Evolutionary conservation across 2,888 invertebrate genomes (phyloP).

Genomic region (Magallana nippona): DNA sequence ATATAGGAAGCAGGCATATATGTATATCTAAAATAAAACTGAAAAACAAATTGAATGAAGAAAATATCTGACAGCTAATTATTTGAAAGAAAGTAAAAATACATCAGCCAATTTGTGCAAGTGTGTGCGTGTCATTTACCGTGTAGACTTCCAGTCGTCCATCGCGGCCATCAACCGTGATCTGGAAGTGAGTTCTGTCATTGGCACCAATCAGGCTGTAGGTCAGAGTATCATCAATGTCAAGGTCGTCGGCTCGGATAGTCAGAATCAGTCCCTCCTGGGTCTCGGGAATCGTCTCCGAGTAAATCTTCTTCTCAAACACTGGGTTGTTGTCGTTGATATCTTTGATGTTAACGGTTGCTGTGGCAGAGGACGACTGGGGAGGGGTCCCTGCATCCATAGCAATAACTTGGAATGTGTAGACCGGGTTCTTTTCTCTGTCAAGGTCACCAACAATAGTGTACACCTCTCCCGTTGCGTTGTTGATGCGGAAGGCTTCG

Average conservation of each 20-base stretch:
- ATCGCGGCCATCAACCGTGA: constrained; percentile 7
- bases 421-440: constrained; percentile 80
- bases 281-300: constrained; percentile 48
- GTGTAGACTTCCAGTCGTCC: constrained; percentile 34
- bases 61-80: no score
- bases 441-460: constrained; percentile 70
- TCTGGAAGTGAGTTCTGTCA: constrained; percentile 34
- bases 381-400: constrained; percentile 83
- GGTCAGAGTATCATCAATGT: constrained; percentile 38
- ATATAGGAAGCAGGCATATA: background rate
- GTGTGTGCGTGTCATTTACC: constrained; percentile 22
- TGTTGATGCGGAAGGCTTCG: constrained; percentile 62
- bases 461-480: constrained; percentile 59
- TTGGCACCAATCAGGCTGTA: constrained; percentile 31
- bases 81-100: no score
- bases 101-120: no score
- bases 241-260: constrained; percentile 41
- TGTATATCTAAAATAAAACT: background rate
- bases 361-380: constrained; percentile 89
- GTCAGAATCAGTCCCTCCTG: constrained; percentile 35
- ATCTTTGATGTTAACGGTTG: constrained; percentile 97
- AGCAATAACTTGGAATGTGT: constrained; percentile 96
- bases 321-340: constrained; percentile 99
- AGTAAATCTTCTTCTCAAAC: constrained; percentile 82
- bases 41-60: background rate